A percentile compares a stretch with the other conserved stretches of the same genome.
Conservation (phyloP, 1,140 invertebrate species). For the Oppia nitens region DNA sequence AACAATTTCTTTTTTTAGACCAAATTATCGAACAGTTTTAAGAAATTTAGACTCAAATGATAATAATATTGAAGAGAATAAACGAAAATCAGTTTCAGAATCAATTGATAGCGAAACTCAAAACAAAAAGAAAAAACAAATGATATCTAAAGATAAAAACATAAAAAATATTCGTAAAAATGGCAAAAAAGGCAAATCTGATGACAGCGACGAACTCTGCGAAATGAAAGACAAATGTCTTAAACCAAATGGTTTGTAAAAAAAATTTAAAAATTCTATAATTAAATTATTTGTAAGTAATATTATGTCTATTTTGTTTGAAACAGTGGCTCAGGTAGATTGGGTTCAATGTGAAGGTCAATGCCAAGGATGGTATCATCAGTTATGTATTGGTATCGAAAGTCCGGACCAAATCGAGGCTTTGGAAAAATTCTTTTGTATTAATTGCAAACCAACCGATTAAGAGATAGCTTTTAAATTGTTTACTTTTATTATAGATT, state of each 20-base stretch:
- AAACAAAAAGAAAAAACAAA: not conserved
- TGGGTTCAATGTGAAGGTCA: conserved; percentile 6
- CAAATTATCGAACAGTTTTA: not conserved
- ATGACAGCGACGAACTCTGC: not conserved
- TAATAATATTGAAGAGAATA: not conserved
- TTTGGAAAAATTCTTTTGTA: conserved; percentile 1
- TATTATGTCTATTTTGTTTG: too few relatives aligned
- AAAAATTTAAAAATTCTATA: not conserved
- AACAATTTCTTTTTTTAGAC: not conserved
- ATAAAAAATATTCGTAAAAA: not conserved
- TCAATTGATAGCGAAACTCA: not conserved
- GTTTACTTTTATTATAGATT: too few relatives aligned
- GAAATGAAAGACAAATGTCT: not conserved
- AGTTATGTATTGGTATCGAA: conserved; percentile 1
- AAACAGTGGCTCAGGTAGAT: conserved; percentile 1
- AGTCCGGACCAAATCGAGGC: not conserved
- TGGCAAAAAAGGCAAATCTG: not conserved
- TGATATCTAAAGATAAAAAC: not conserved
- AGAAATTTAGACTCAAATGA: not conserved
- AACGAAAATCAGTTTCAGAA: not conserved
- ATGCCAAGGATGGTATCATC: conserved; percentile 7
- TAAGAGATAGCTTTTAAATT: too few relatives aligned
- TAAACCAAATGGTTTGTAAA: not conserved
- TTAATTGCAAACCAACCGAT: not conserved
- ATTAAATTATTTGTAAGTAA: too few relatives aligned